Base-by-base conservation (phyloP, 2,888 invertebrate genomes). In the Tiliacea aurago region DNA sequence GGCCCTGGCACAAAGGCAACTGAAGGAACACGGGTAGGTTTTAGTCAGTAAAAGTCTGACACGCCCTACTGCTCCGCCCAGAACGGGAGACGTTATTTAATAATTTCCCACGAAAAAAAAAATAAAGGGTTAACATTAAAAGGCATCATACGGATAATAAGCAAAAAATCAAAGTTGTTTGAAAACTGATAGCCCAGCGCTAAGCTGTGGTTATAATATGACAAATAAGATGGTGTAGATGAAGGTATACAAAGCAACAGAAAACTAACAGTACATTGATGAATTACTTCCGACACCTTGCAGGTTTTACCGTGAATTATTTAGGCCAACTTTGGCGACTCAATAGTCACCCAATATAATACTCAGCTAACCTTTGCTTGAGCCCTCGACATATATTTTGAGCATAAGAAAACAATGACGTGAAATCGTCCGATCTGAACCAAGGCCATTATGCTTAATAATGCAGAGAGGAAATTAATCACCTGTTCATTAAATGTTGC, bases 371-470 rank as follows among this genome's bases (percentile, higher is more conserved):
- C 95, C 95, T 95, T 94, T 93, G 90, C 72, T 87, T 72, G 78
- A 95, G 96, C 96, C 96, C 96, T 96, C 96, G 96, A 96, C 96
- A 96, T 90, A 96, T 95, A 95, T 96, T 96, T 95, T 91, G 84
- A 90, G 88, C 90, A 89, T 92, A 93, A 94, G 93, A 94, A 94
- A 95, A 95, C 95, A 95, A 95, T 93, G 90, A 94, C 95, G 96
- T 95, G 96, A 95, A 96, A 96, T 95, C 95, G 94, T 88, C 91
- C 86, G 88, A 94, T 92, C 90, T 88, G 89, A 93, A 91, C 91
- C 95, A 94, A 95, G 95, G 96, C 82, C 91, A 90, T 83, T 86
- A 91, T 90, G 88, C 85, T 91, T 91, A 88, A 93, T 93, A 92
- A 89, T 86, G 84, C 89, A 88, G 84, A 87, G 90, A 93, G 91